Evolutionary conservation across 2,797 vertebrate genomes (phyloP).

Genomic region (Rhincodon typus): DNA sequence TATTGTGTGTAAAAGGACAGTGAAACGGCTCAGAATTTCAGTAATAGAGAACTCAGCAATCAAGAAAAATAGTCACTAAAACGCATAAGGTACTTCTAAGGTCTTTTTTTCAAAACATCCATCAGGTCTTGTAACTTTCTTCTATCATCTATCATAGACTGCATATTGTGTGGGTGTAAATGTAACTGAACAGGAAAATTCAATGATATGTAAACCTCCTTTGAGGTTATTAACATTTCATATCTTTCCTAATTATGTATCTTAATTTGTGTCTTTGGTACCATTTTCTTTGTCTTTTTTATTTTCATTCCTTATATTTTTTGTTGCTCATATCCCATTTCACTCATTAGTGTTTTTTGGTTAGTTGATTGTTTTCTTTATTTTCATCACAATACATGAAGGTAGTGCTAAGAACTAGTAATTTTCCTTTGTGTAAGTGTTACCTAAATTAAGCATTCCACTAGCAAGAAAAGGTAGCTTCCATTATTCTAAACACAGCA

Average conservation of each 20-base stretch:
- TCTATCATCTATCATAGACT: background rate
- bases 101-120: background rate
- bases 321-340: background rate
- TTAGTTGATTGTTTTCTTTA: background rate
- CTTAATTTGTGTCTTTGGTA: background rate
- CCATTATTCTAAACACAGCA: background rate
- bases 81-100: background rate
- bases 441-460: background rate
- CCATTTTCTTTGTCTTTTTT: background rate
- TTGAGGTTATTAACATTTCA: background rate
- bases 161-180: background rate
- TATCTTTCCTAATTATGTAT: background rate
- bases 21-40: too few species aligned
- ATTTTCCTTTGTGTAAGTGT: background rate
- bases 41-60: background rate
- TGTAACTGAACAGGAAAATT: background rate
- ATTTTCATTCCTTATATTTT: slow-evolving; percentile 16
- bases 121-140: background rate
- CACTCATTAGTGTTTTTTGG: background rate
- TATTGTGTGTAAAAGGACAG: too few species aligned
- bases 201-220: background rate
- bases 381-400: background rate
- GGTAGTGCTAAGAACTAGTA: background rate
- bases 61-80: background rate
- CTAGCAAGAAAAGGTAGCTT: background rate